Evolutionary conservation across 1,140 invertebrate genomes (phyloP), one percentile per base, ranked within the genome.

Genomic region (Aleiodes sp.): DNA sequence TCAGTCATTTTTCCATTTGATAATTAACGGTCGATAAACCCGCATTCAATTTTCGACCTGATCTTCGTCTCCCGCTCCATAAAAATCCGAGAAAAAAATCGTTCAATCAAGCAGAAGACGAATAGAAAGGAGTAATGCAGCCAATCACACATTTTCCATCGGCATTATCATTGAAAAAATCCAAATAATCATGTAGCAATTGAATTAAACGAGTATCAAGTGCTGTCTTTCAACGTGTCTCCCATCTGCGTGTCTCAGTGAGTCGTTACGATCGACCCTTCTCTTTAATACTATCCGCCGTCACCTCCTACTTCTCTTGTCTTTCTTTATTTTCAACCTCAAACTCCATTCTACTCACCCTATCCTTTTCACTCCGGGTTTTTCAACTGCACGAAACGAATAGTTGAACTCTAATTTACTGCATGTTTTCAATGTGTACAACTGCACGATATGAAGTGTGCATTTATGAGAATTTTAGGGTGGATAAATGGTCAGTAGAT

Each of bases 241-340:
- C 46, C 16, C 28, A 12, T 26, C 28, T 52, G 14, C 35, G 29
- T 33, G 59, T 29, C 29, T 52, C n/a, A 52, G 12, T 29, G 56
- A 29, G 9, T 24, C 31, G 33, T 26, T 61, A 28, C 56, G 61
- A 68, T 46, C 33, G 24, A 68, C 56, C 46, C 68, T 33, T 24
- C 24, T 67, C 65, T 70, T 21, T 64, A 63, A 70, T 70, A 64
- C 56, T 19, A 63, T 70, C 61, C 68, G 19, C 31, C 28, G 43
- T 35, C 28, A 33, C 39, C n/a, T 33, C 29, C 35, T 2, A 43
- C 57, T 43, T 28, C 19, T 14, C 14, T 64, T 59, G 16, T 21
- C 56, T 43, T 21, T 21, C 43, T 19, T 33, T 24, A 24, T 52
- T 24, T 21, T 1, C 31, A 29, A 31, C 14, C 31, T 16, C 6